phyloP scores from a whole-genome alignment of 2,113 vertebrate species.

The Ammodytes dubius region DNA sequence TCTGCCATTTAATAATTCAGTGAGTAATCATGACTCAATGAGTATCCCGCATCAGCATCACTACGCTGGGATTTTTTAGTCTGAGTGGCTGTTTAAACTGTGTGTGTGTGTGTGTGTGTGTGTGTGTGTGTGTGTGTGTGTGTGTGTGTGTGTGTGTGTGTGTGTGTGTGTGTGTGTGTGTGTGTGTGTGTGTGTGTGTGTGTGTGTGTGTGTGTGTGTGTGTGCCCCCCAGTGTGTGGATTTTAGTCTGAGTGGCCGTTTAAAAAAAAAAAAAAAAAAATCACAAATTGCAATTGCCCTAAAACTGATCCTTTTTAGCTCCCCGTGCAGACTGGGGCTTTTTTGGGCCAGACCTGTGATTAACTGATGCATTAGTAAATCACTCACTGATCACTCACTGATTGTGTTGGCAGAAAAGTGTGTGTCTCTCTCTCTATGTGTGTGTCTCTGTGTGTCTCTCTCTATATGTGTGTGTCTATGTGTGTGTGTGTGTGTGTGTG shows the following conservation, averaged over 20 bases:
- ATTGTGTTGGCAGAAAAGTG: conserved; percentile 48
- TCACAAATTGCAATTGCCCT: not conserved
- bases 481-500: too few relatives aligned
- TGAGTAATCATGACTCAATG: conserved; percentile 18
- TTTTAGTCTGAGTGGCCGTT: not conserved
- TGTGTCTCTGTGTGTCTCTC: too few relatives aligned
- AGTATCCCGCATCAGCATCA: not conserved
- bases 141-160: too few relatives aligned
- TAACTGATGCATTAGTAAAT: conserved; percentile 50
- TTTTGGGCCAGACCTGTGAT: conserved; percentile 46
- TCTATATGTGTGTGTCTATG: too few relatives aligned
- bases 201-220: too few relatives aligned
- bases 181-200: too few relatives aligned
- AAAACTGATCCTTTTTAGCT: conserved; percentile 28
- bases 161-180: too few relatives aligned
- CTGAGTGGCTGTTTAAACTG: not conserved
- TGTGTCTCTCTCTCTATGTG: too few relatives aligned
- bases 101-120: too few relatives aligned
- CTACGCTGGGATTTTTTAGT: not conserved
- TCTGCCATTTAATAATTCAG: not conserved
- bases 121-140: too few relatives aligned
- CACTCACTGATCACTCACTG: conserved; percentile 45
- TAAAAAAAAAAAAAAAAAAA: not conserved
- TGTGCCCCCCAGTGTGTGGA: too few relatives aligned
- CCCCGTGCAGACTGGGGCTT: not conserved